Percentiles rank a stretch among this genome's conserved stretches.
Evolutionary conservation across 2,797 vertebrate species (phyloP).

Genomic region (Pangasius sanitwongsei): DNA sequence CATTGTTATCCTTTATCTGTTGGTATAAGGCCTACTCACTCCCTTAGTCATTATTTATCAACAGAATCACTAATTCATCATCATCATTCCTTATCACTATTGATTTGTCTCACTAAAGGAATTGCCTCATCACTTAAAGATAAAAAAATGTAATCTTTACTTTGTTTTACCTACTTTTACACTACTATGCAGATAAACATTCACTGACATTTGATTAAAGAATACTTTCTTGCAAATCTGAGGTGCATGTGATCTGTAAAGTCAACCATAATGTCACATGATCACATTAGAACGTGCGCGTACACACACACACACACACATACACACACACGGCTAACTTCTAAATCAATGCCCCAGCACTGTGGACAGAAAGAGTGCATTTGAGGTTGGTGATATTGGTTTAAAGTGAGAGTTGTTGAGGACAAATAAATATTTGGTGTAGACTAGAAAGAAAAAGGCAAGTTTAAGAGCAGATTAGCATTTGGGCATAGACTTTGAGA

Average conservation of each 20-base stretch:
- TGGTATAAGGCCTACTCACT: too few species aligned
- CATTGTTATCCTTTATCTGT: not conserved
- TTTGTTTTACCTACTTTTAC: slow-evolving; percentile 15
- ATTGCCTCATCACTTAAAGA: not conserved
- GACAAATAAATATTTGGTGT: not conserved
- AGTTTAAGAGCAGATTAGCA: not conserved
- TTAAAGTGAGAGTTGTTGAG: not conserved
- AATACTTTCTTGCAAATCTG: not conserved
- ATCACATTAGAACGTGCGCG: not conserved
- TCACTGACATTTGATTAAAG: not conserved
- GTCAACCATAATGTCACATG: not conserved
- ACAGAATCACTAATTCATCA: not conserved
- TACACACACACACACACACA: too few species aligned
- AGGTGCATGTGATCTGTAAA: not conserved
- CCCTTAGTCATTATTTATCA: not conserved
- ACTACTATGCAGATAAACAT: not conserved
- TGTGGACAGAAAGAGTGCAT: not conserved
- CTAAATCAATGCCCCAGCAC: too few species aligned
- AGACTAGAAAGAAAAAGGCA: not conserved
- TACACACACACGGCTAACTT: too few species aligned
- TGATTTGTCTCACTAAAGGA: not conserved
- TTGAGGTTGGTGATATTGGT: not conserved
- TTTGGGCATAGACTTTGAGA: not conserved
- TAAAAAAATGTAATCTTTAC: not conserved
- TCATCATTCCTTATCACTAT: not conserved